Evolutionary conservation across 2,888 invertebrate genomes (phyloP), one percentile per base, ranked within the genome.

Genomic region (Seladonia tumulorum): DNA sequence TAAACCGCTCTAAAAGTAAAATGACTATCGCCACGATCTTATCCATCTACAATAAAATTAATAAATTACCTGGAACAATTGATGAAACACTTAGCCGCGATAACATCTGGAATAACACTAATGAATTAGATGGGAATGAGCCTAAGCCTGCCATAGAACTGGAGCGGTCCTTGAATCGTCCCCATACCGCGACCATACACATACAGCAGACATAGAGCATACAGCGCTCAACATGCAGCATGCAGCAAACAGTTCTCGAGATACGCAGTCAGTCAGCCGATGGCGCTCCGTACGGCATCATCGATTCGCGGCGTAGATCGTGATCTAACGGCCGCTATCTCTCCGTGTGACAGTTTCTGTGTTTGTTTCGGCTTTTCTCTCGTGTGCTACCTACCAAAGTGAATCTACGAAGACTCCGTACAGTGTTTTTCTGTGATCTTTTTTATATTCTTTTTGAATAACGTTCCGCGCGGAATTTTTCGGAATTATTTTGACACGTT

Each of bases 191-290:
- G 82, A 57, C 66, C 42, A 79, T 63, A 66, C 76, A 81, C 82
- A 80, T 0, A 53, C 53, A 53, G 3, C 53, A 53, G 3, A n/a
- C 10, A 0, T 8, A 57, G 10, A 57, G n/a, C n/a, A 47, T 53
- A 53, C 53, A n/a, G n/a, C 53, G 53, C 53, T 57, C 3, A 35
- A 10, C 39, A 16, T 35, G 10, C 35, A 35, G 66, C 63, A 76
- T 57, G 53, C 79, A 83, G 78, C 77, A 84, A 74, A 81, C 63
- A 63, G 35, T 35, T 29, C 77, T 66, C 68, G 75, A 39, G 63
- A 70, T 39, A 70, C 76, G 66, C 77, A 85, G 83, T 91, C 93
- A 93, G 93, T 94, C 92, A 91, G 91, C 92, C 93, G 92, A 90
- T 93, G 92, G 93, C 92, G 90, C 87, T 92, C 90, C 89, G 88